Percentiles rank a stretch among this genome's conserved stretches.
Evolutionary conservation across 2,888 invertebrate species (phyloP).

Genomic region (Myopa tessellatipennis): DNA sequence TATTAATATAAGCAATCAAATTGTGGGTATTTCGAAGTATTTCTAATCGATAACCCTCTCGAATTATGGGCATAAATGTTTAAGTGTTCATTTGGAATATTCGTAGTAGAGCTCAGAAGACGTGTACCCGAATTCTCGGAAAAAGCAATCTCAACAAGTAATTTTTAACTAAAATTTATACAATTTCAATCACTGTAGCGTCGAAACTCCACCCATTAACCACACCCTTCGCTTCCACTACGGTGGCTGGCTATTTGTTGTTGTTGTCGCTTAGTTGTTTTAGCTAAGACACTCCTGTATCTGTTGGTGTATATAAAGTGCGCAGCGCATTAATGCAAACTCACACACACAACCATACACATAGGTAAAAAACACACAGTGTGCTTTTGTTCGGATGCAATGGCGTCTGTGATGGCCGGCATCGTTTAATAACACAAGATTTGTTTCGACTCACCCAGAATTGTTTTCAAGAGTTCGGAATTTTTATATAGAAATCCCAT

Average conservation of each 20-base stretch:
- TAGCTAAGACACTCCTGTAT: slow-evolving; percentile 6
- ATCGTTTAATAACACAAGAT: not conserved
- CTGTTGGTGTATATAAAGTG: slow-evolving; percentile 5
- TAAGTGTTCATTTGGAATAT: too few species aligned
- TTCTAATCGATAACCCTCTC: too few species aligned
- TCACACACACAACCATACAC: not conserved
- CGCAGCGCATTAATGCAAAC: not conserved
- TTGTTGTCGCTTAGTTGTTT: slow-evolving; percentile 22
- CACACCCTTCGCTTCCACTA: slow-evolving; percentile 42
- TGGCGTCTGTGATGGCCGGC: slow-evolving; percentile 21
- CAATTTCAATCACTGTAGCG: slow-evolving; percentile 44
- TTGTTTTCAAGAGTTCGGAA: slow-evolving; percentile 68
- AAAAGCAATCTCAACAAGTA: not conserved
- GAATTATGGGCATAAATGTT: too few species aligned
- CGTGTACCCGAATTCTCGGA: too few species aligned
- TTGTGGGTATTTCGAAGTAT: too few species aligned
- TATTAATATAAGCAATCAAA: too few species aligned
- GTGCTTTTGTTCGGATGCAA: slow-evolving; percentile 1
- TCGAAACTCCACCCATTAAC: slow-evolving; percentile 49
- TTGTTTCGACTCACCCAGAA: slow-evolving; percentile 63
- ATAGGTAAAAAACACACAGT: not conserved
- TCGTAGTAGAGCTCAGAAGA: too few species aligned
- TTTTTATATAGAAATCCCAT: slow-evolving; percentile 69
- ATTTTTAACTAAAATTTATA: not conserved
- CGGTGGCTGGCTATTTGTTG: not conserved